Evolutionary conservation across 2,113 vertebrate genomes (phyloP).

Genomic region (Scophthalmus maximus): DNA sequence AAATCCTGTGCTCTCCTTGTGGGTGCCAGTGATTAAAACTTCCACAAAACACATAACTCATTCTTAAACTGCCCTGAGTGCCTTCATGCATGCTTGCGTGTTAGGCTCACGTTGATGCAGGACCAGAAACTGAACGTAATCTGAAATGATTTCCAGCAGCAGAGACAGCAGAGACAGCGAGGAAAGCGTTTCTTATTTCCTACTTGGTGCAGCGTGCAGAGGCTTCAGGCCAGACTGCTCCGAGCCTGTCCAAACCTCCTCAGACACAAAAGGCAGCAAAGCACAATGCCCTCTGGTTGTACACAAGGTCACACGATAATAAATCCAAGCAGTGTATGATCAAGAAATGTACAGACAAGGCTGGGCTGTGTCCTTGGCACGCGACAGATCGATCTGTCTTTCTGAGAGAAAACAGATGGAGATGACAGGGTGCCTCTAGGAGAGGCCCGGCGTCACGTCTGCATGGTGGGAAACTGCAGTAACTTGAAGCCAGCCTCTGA

Average conservation of each 20-base stretch:
- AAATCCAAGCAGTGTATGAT: slow-evolving; percentile 1
- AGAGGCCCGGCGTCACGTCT: too few relatives aligned
- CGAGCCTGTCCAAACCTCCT: slow-evolving; percentile 19
- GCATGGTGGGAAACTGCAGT: slow-evolving; percentile 10
- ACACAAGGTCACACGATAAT: not conserved
- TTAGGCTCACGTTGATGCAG: slow-evolving; percentile 25
- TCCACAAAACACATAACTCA: slow-evolving; percentile 8
- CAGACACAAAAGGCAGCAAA: not conserved
- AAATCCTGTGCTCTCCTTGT: slow-evolving; percentile 1
- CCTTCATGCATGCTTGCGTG: slow-evolving; percentile 26
- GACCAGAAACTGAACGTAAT: slow-evolving; percentile 39
- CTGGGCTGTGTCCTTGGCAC: not conserved
- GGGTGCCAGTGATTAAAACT: slow-evolving; percentile 4
- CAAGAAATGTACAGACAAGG: not conserved
- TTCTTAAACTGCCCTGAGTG: slow-evolving; percentile 12
- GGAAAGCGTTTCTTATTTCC: slow-evolving; percentile 64
- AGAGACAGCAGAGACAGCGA: slow-evolving; percentile 33
- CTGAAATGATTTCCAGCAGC: slow-evolving; percentile 44
- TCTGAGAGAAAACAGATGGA: slow-evolving; percentile 18
- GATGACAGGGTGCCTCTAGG: not conserved
- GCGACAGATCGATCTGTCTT: slow-evolving; percentile 23
- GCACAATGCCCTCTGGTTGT: slow-evolving; percentile 4
- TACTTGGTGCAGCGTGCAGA: slow-evolving; percentile 38
- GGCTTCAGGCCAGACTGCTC: slow-evolving; percentile 31
- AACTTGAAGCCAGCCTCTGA: slow-evolving; percentile 29